These are phyloP conservation scores for Phrynocephalus vlangalii DNA, from an alignment of 2,797 vertebrate species.

Conservation along the genomic window DNA sequence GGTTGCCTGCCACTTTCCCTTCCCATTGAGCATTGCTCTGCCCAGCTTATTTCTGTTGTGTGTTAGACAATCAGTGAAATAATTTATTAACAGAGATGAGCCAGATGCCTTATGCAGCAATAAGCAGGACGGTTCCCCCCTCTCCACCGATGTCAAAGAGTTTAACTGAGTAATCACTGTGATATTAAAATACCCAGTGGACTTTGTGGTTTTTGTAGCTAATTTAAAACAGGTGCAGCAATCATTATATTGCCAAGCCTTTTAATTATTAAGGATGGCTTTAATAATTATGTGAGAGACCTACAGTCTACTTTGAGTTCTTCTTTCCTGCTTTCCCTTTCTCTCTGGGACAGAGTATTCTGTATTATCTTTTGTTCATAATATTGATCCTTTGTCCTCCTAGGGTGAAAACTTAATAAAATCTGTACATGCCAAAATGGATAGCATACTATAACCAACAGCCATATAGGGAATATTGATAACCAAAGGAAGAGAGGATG, in stretches of 20 bases:
- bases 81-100: neutral
- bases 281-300: constrained; percentile 23
- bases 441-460: constrained; percentile 22
- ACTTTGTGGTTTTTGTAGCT: constrained; percentile 41
- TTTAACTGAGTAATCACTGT: constrained; percentile 48
- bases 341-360: neutral
- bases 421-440: neutral
- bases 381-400: constrained; percentile 7
- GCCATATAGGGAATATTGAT: constrained; percentile 41
- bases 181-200: constrained; percentile 60
- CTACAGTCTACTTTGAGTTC: constrained; percentile 17
- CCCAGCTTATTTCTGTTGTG: neutral
- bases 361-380: neutral
- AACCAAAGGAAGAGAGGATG: constrained; percentile 44
- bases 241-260: constrained; percentile 57
- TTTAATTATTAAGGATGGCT: constrained; percentile 47
- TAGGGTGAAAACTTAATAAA: neutral
- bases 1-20: neutral
- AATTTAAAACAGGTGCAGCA: constrained; percentile 51
- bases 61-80: constrained; percentile 13
- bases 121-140: constrained; percentile 35
- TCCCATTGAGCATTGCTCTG: neutral
- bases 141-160: constrained; percentile 37
- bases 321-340: neutral
- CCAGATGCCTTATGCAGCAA: constrained; percentile 19